phyloP scores from a whole-genome alignment of 2,797 vertebrate genomes.

The Tamandua tetradactyla region DNA sequence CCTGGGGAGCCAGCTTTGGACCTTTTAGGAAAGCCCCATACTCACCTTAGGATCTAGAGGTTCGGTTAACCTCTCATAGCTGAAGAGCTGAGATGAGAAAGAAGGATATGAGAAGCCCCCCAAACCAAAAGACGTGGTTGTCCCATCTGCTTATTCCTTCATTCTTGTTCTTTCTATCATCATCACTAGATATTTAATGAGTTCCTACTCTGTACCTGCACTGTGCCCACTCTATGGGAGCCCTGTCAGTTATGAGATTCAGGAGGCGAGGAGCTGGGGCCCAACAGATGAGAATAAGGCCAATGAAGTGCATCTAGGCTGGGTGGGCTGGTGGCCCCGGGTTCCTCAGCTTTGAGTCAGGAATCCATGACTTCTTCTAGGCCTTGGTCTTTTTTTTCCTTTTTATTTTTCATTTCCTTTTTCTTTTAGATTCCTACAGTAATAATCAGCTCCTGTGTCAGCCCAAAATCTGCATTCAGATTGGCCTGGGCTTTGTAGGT shows the following conservation, averaged over 20 bases:
- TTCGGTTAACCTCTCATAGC: neutral
- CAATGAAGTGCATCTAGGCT: too few species aligned
- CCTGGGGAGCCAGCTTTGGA: neutral
- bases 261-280: neutral
- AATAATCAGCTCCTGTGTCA: neutral
- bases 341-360: neutral
- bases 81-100: neutral
- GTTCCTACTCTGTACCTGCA: neutral
- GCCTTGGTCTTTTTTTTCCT: neutral
- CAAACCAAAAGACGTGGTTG: neutral
- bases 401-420: neutral
- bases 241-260: neutral
- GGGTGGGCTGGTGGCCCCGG: neutral
- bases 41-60: neutral
- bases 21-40: neutral
- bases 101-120: neutral
- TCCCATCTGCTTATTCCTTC: neutral
- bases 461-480: neutral
- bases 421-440: neutral
- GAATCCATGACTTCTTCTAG: neutral
- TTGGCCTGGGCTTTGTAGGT: neutral
- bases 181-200: neutral
- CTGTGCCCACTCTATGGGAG: neutral
- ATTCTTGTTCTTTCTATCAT: neutral
- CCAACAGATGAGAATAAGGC: neutral